These are phyloP conservation scores for Sprattus sprattus DNA, from an alignment of 2,113 vertebrate genomes.

Conservation along the genomic window DNA sequence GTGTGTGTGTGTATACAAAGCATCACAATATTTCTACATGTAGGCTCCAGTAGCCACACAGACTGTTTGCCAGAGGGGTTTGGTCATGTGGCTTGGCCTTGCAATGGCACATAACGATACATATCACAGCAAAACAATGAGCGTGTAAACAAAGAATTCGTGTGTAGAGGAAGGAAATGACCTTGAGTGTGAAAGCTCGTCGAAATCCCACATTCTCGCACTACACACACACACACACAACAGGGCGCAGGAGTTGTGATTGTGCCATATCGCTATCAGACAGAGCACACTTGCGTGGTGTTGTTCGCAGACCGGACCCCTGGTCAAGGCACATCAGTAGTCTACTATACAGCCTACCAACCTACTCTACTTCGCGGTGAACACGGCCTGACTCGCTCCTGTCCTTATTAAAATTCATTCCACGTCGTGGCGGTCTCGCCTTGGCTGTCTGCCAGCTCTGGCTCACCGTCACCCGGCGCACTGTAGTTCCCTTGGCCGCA, in stretches of 20 bases:
- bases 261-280: background rate
- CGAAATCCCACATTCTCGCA: background rate
- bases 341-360: background rate
- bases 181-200: background rate
- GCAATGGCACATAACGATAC: background rate
- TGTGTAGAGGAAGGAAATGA: slow-evolving; percentile 8
- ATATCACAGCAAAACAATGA: background rate
- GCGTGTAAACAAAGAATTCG: background rate
- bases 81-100: background rate
- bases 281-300: background rate
- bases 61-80: background rate
- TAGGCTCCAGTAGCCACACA: background rate
- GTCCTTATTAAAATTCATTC: slow-evolving; percentile 51
- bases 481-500: background rate
- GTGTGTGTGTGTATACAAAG: background rate
- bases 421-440: slow-evolving; percentile 39
- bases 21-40: background rate
- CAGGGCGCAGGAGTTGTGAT: background rate
- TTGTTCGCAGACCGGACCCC: background rate
- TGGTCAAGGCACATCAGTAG: too few relatives aligned
- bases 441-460: slow-evolving; percentile 44
- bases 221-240: slow-evolving; percentile 14
- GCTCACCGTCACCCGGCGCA: background rate
- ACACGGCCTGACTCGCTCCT: slow-evolving; percentile 27
- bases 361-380: background rate